Base-by-base conservation (phyloP, 2,888 invertebrate species). In the Palloptera scutellata region DNA sequence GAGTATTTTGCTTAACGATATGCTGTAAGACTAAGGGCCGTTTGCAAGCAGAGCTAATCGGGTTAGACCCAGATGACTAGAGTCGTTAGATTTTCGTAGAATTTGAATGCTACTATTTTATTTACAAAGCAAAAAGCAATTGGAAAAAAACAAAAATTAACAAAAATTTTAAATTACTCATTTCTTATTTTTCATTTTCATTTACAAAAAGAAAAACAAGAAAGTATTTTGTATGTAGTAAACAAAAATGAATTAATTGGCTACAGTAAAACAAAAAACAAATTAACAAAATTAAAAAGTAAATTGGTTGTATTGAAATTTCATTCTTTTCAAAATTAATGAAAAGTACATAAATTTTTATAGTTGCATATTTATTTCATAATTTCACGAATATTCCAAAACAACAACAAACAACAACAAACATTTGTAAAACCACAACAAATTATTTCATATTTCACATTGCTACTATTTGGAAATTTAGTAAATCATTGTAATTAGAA, bases 1-100 rank as follows among this genome's bases (percentile, higher is more conserved):
- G 94, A 78, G 92, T 95, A 79, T 90, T 96, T 81, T 96, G 95
- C 86, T 87, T 95, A 87, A 94, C 94, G 55, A 89, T 94, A 74
- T 96, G 95, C 86, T 96, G 96, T 86, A 91, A 94, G 76, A 91
- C 92, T 80, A 92, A 93, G 84, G 91, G 91, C 70, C 90, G 94
- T 78, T 88, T 93, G 85, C 93, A 93, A 85, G 93, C 93, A 73
- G 94, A 94, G 86, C 89, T 95, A 70, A 89, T 94, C 80, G 94
- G 93, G 76, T 89, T 94, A 88, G 94, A 94, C 84, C 92, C 91
- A 84, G 94, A 94, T 85, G 93, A 94, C 87, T 93, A 89, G 85
- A 84, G 84, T 79, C 83, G 83, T 77, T 84, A 83, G 82, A 84
- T 83, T 84, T 84, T 83, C 81, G 76, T 77, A 68, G 68, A 68